Evolutionary conservation across 1,140 invertebrate species (phyloP).

Genomic region (Drosophila tristis): DNA sequence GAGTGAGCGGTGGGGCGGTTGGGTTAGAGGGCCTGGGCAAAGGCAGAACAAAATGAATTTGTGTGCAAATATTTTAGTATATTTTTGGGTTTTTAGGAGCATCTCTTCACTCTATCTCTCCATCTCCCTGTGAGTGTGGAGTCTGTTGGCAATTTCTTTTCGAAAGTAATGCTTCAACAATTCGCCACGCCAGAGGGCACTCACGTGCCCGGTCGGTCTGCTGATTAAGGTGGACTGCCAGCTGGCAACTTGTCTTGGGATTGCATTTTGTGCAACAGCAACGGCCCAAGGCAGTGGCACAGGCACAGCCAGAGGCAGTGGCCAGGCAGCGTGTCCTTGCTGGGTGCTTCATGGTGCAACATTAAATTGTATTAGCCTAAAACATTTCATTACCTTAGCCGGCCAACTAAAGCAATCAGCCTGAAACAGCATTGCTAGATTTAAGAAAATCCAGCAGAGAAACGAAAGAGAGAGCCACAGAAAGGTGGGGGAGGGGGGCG

Average conservation of each 20-base stretch:
- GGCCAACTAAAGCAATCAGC: slow-evolving; percentile 57
- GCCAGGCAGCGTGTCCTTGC: slow-evolving; percentile 47
- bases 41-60: slow-evolving; percentile 49
- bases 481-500: background rate
- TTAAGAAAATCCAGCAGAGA: slow-evolving; percentile 40
- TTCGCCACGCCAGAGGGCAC: slow-evolving; percentile 43
- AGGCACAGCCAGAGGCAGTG: background rate
- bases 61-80: slow-evolving; percentile 55
- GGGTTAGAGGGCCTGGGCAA: background rate
- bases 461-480: background rate
- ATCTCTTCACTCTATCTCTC: background rate
- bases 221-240: slow-evolving; percentile 55
- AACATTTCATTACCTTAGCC: slow-evolving; percentile 63
- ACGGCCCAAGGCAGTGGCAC: background rate
- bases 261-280: slow-evolving; percentile 43
- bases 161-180: slow-evolving; percentile 57
- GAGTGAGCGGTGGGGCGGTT: background rate
- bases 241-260: slow-evolving; percentile 46
- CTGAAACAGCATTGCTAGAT: slow-evolving; percentile 65
- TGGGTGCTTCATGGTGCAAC: slow-evolving; percentile 31
- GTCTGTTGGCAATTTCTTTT: slow-evolving; percentile 46
- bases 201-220: slow-evolving; percentile 49
- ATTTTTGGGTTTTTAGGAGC: background rate
- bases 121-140: background rate
- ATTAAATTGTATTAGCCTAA: slow-evolving; percentile 76